Evolutionary conservation across 1,140 invertebrate species (phyloP).

Genomic region (Drosophila teissieri): DNA sequence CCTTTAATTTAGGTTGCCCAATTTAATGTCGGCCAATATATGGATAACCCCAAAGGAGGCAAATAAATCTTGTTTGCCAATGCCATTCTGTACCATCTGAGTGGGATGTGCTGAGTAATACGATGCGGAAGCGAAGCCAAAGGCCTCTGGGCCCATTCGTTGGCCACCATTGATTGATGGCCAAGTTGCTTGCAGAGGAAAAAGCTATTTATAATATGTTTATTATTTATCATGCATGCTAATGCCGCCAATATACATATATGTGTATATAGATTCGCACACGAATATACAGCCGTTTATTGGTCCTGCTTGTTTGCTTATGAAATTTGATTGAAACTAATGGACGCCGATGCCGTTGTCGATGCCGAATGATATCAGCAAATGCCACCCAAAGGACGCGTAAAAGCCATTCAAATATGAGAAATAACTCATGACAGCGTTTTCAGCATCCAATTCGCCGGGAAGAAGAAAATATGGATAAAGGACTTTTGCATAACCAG

Average conservation of each 20-base stretch:
- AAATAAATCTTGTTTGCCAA: conserved; percentile 45
- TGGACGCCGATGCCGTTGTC: conserved; percentile 47
- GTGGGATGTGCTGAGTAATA: conserved; percentile 64
- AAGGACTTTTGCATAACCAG: conserved; percentile 18
- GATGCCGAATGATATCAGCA: conserved; percentile 33
- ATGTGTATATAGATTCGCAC: conserved; percentile 24
- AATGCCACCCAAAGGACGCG: conserved; percentile 56
- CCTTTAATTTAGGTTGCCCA: conserved; percentile 23
- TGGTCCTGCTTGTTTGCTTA: conserved; percentile 68
- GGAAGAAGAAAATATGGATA: conserved; percentile 17
- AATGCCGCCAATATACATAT: conserved; percentile 39
- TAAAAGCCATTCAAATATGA: conserved; percentile 52
- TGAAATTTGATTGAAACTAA: conserved; percentile 79
- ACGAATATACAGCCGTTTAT: conserved; percentile 50
- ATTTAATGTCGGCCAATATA: conserved; percentile 29
- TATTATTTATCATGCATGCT: conserved; percentile 70
- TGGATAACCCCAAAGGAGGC: conserved; percentile 24
- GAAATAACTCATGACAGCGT: neutral
- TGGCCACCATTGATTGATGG: conserved; percentile 67
- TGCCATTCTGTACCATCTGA: conserved; percentile 24
- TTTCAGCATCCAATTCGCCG: neutral
- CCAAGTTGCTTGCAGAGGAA: conserved; percentile 34
- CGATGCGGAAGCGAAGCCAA: conserved; percentile 34
- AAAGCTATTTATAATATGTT: conserved; percentile 80
- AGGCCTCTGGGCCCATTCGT: conserved; percentile 32